These are phyloP conservation scores for Astyanax mexicanus DNA, from an alignment of 2,797 vertebrate species.

Conservation along the genomic window DNA sequence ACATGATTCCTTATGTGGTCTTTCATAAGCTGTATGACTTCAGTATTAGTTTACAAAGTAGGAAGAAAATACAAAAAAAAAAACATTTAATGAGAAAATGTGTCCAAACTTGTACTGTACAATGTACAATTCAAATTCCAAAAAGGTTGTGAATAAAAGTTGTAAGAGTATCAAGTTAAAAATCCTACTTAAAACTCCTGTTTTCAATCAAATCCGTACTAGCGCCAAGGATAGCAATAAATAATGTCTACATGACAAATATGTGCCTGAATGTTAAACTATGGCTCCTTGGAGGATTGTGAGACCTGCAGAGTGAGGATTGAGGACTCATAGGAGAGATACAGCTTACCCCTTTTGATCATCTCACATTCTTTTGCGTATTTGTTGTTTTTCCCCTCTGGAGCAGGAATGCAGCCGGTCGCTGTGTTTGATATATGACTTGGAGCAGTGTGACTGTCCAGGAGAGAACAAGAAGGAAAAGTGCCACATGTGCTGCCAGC, in stretches of 20 bases:
- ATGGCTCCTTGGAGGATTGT: constrained; percentile 35
- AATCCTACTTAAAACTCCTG: background rate
- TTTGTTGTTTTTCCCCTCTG: constrained; percentile 3
- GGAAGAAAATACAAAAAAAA: no score
- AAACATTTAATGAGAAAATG: no score
- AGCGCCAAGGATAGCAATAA: background rate
- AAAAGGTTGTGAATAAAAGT: no score
- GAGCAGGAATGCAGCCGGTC: constrained; percentile 75
- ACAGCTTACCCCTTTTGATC: background rate
- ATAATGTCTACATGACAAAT: constrained; percentile 28
- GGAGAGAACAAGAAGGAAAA: constrained; percentile 75
- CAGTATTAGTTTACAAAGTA: no score
- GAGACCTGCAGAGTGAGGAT: background rate
- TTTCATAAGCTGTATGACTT: no score
- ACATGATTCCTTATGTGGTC: no score
- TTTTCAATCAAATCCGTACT: background rate
- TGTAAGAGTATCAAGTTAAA: no score
- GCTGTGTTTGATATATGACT: constrained; percentile 68
- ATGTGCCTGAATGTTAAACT: constrained; percentile 24
- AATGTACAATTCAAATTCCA: no score
- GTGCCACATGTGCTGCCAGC: constrained; percentile 83
- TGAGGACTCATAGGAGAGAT: background rate
- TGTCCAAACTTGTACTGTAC: no score
- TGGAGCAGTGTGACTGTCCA: constrained; percentile 80
- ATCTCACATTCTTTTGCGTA: background rate